These are phyloP conservation scores for Antechinus flavipes DNA, from an alignment of 2,113 vertebrate genomes.

Conservation along the genomic window DNA sequence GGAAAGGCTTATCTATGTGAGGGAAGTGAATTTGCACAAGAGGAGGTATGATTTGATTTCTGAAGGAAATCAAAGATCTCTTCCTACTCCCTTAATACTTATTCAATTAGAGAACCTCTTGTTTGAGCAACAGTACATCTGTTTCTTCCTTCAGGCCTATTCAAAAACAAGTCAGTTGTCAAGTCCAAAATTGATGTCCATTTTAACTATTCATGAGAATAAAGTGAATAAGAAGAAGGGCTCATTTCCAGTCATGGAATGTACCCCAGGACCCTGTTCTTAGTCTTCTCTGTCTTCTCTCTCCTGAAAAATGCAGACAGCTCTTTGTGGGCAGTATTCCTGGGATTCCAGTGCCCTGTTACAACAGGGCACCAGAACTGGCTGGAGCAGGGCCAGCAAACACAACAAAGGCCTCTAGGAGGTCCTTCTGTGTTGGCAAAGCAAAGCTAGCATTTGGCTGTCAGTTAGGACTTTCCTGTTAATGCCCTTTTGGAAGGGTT, in stretches of 20 bases:
- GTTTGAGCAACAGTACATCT: constrained; percentile 46
- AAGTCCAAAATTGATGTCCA: constrained; percentile 35
- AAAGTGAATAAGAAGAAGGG: background rate
- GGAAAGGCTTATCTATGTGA: background rate
- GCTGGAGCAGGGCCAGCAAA: constrained; percentile 6
- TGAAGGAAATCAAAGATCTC: background rate
- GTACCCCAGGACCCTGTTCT: constrained; percentile 33
- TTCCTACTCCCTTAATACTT: background rate
- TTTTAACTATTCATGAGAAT: constrained; percentile 26
- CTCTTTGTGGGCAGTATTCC: constrained; percentile 37
- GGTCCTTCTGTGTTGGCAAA: background rate
- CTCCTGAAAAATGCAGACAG: constrained; percentile 43
- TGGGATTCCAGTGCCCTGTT: constrained; percentile 34
- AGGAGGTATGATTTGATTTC: background rate
- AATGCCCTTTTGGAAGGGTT: background rate
- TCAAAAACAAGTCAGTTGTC: constrained; percentile 49
- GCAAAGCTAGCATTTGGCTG: constrained; percentile 38
- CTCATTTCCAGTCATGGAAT: constrained; percentile 35
- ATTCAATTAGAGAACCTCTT: background rate
- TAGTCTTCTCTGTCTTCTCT: constrained; percentile 12
- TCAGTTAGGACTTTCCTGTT: constrained; percentile 29
- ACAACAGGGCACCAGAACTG: background rate
- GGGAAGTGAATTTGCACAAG: background rate
- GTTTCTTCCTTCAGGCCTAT: constrained; percentile 21
- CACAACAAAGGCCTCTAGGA: constrained; percentile 10